Percentiles rank a stretch among this genome's conserved stretches.
Conservation (phyloP, 1,140 invertebrate species). For the Triops longicaudatus region DNA sequence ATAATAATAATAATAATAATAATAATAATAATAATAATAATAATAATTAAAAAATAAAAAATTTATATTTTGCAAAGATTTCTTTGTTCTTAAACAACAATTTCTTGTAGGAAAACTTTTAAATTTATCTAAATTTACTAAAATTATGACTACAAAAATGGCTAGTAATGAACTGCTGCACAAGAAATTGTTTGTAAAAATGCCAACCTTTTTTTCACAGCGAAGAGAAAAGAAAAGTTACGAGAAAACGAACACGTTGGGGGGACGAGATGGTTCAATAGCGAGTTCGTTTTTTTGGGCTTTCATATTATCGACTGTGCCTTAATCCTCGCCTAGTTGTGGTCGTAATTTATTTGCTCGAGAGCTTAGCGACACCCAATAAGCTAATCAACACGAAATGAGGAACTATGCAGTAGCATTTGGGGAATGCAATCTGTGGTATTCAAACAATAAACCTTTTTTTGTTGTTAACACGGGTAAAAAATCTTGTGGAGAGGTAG, state of each 20-base stretch:
- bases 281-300: background rate
- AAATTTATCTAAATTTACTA: too few species aligned
- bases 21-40: too few species aligned
- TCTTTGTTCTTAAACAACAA: too few species aligned
- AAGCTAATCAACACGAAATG: slow-evolving; percentile 15
- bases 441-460: background rate
- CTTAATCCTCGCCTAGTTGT: slow-evolving; percentile 14
- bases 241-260: background rate
- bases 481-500: background rate
- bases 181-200: too few species aligned
- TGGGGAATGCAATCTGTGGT: background rate
- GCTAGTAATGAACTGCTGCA: too few species aligned
- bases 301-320: slow-evolving; percentile 1
- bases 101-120: too few species aligned
- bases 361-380: slow-evolving; percentile 2
- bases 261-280: background rate
- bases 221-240: too few species aligned
- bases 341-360: background rate
- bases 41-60: too few species aligned
- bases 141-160: too few species aligned
- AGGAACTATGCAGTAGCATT: background rate
- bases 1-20: too few species aligned
- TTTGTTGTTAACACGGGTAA: background rate
- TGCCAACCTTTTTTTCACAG: too few species aligned
- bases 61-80: too few species aligned